Evolutionary conservation across 2,797 vertebrate species (phyloP).

Genomic region (Rhabdomys pumilio): DNA sequence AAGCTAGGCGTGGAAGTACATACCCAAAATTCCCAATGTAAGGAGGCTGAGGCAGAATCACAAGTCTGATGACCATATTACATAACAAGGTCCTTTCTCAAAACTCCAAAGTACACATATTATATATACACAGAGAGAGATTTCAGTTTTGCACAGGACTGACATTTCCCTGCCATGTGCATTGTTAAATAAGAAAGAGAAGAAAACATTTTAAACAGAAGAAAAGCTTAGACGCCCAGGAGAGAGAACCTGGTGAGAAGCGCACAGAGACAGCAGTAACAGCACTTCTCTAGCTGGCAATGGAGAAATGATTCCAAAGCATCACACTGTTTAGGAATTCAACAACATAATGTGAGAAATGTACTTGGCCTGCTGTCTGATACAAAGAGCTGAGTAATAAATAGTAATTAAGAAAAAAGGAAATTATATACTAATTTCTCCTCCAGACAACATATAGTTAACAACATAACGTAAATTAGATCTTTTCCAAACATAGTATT

Average conservation of each 20-base stretch:
- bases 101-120: neutral
- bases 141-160: neutral
- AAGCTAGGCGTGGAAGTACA: neutral
- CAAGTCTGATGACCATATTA: neutral
- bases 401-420: conserved; percentile 6
- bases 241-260: neutral
- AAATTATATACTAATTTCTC: conserved; percentile 41
- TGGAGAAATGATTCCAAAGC: conserved; percentile 12
- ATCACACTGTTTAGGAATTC: neutral
- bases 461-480: conserved; percentile 23
- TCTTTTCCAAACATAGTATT: conserved; percentile 43
- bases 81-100: neutral
- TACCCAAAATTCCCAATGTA: neutral
- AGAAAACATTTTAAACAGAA: conserved; percentile 54
- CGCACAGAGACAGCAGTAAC: neutral
- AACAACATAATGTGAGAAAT: conserved; percentile 28
- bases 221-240: neutral
- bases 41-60: neutral
- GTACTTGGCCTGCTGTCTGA: neutral
- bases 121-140: neutral
- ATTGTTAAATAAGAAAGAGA: conserved; percentile 46
- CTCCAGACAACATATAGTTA: neutral
- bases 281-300: conserved; percentile 7
- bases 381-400: conserved; percentile 4
- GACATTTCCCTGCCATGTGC: conserved; percentile 35